phyloP scores from a whole-genome alignment of 1,140 invertebrate genomes.

The Fopius arisanus region DNA sequence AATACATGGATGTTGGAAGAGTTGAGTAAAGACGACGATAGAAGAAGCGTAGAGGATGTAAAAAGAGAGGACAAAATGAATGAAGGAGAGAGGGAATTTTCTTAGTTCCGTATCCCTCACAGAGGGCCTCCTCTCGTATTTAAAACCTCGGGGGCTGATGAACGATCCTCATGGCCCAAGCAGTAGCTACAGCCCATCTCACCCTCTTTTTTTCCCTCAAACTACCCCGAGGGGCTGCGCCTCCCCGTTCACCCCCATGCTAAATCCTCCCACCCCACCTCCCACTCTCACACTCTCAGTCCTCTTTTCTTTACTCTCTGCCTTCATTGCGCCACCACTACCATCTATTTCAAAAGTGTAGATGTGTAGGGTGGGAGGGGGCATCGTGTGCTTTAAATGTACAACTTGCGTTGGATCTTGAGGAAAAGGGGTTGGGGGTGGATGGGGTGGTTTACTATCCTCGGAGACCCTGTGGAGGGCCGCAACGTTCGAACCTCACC shows the following conservation, averaged over 20 bases:
- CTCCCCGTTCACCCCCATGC: conserved; percentile 9
- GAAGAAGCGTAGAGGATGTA: conserved; percentile 1
- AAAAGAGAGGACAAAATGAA: background rate
- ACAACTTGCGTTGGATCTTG: background rate
- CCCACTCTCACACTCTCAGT: conserved; percentile 25
- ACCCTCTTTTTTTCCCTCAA: conserved; percentile 16
- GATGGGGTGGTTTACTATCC: background rate
- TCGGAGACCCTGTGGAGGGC: background rate
- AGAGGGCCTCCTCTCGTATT: conserved; percentile 54
- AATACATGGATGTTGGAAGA: background rate
- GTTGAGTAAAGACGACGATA: background rate
- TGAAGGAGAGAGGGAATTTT: conserved; percentile 43
- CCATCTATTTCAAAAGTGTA: background rate
- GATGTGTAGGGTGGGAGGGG: background rate
- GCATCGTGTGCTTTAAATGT: conserved; percentile 31
- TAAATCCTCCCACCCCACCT: conserved; percentile 25
- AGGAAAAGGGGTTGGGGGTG: background rate
- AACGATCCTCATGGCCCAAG: conserved; percentile 64
- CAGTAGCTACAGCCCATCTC: conserved; percentile 37
- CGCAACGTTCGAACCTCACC: no score
- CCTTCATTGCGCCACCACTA: background rate
- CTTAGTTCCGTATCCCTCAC: conserved; percentile 58
- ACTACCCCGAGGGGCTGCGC: conserved; percentile 2
- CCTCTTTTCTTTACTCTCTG: conserved; percentile 28
- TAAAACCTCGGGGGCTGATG: conserved; percentile 66